A percentile compares a stretch with the other conserved stretches of the same genome.
Evolutionary conservation across 1,140 invertebrate species (phyloP).

Genomic region (Bombus difficillimus): DNA sequence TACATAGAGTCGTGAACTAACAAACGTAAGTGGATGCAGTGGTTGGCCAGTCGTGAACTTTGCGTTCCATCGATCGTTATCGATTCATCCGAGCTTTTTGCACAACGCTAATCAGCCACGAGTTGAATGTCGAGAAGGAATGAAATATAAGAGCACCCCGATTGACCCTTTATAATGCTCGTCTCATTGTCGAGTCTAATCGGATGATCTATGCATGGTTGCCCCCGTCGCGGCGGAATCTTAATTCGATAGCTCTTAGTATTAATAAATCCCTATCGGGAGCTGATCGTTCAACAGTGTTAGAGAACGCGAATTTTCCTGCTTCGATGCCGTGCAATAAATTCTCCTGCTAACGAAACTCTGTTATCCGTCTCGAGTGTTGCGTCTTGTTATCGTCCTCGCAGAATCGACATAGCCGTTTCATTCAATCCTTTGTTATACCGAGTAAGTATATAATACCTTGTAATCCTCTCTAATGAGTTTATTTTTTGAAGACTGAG

Average conservation of each 20-base stretch:
- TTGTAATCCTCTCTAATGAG: not conserved
- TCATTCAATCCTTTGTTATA: too few relatives aligned
- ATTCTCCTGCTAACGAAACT: not conserved
- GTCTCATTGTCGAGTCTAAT: constrained; percentile 56
- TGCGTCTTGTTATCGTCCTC: not conserved
- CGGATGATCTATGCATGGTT: constrained; percentile 64
- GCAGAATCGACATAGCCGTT: not conserved
- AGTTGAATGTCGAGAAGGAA: constrained; percentile 52
- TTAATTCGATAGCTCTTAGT: constrained; percentile 60
- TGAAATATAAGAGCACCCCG: constrained; percentile 52
- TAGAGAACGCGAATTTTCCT: not conserved
- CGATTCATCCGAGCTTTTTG: constrained; percentile 52
- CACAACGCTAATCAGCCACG: constrained; percentile 60
- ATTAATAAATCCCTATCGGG: constrained; percentile 56
- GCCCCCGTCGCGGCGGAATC: constrained; percentile 49
- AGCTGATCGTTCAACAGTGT: not conserved
- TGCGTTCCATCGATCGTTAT: constrained; percentile 59
- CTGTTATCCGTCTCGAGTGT: not conserved
- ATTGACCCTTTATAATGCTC: constrained; percentile 24
- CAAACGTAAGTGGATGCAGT: constrained; percentile 18
- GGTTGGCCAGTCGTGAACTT: constrained; percentile 33
- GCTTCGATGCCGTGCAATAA: not conserved
- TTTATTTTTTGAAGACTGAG: not conserved
- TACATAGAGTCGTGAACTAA: not conserved
- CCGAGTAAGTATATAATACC: too few relatives aligned